Conservation (phyloP, 2,888 invertebrate genomes). For the Spisula solida region DNA sequence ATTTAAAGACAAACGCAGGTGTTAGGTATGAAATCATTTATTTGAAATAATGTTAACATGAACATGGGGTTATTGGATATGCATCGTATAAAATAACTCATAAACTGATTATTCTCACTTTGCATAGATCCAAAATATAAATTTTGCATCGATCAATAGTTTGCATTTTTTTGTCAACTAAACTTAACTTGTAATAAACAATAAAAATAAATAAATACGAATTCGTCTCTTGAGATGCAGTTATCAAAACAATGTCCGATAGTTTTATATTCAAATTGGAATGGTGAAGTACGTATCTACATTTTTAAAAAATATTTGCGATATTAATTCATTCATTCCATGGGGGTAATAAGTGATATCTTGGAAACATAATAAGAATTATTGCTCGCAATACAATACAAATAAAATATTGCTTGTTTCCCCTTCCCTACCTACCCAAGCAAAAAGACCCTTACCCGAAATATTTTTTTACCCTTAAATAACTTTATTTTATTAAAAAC, state of each 20-base stretch:
- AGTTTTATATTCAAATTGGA: neutral
- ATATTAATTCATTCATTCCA: neutral
- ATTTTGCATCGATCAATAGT: neutral
- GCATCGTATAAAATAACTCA: neutral
- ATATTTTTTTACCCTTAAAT: too few relatives aligned
- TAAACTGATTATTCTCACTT: slow-evolving; percentile 2
- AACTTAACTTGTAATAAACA: neutral
- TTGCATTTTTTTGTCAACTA: slow-evolving; percentile 6
- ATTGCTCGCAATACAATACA: too few relatives aligned
- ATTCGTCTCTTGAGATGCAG: too few relatives aligned
- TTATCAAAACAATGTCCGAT: too few relatives aligned
- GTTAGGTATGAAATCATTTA: slow-evolving; percentile 1
- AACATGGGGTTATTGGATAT: neutral
- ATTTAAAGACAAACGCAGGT: neutral
- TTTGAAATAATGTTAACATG: neutral
- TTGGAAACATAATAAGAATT: neutral
- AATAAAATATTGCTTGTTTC: too few relatives aligned
- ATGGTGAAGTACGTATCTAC: neutral
- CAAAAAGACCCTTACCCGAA: too few relatives aligned
- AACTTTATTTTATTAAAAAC: too few relatives aligned
- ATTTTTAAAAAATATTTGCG: neutral
- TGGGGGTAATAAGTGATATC: neutral
- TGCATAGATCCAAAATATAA: slow-evolving; percentile 3
- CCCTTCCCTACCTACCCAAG: too few relatives aligned
- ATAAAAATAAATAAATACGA: neutral